Evolutionary conservation across 1,140 invertebrate species (phyloP), one percentile per base, ranked within the genome.

Genomic region (Samia ricini): DNA sequence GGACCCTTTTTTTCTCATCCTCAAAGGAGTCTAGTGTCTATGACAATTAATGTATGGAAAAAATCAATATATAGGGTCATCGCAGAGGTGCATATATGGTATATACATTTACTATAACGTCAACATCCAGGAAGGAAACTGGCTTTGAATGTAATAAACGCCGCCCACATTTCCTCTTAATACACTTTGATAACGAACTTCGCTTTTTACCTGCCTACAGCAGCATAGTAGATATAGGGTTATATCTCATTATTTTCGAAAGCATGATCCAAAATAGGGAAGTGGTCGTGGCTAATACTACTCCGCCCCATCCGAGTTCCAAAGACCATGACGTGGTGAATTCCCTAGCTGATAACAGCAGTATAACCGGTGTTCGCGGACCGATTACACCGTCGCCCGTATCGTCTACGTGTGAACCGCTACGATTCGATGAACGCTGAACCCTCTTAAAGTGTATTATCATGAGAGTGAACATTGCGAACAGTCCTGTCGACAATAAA

Each of bases 181-280:
- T n/a, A n/a, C n/a, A n/a, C n/a, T n/a, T n/a, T n/a, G n/a, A n/a
- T n/a, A n/a, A n/a, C n/a, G n/a, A n/a, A n/a, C n/a, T n/a, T n/a
- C n/a, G n/a, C n/a, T n/a, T n/a, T n/a, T n/a, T n/a, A n/a, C n/a
- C 49, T 51, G 50, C 48, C 77, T 93, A 94, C 90, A 94, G 92
- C 70, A 95, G 92, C 91, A 95, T 93, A 52, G 93, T 92, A 1
- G 94, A 93, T 76, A 96, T 94, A 5, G 95, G 95, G 85, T 95
- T 96, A 84, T 97, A 97, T 71, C 96, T 92, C 96, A 97, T 97
- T 65, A 97, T 95, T 88, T 97, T 97, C 15, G 96, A 96, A 15
- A 97, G 91, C 36, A 97, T 88, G 51, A 97, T 96, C 97, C 97
- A 98, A 2, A 97, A 91, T 0, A 96, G 88, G 0, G 94, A 95